Conservation (phyloP, 1,140 invertebrate genomes). For the Habropoda laboriosa region DNA sequence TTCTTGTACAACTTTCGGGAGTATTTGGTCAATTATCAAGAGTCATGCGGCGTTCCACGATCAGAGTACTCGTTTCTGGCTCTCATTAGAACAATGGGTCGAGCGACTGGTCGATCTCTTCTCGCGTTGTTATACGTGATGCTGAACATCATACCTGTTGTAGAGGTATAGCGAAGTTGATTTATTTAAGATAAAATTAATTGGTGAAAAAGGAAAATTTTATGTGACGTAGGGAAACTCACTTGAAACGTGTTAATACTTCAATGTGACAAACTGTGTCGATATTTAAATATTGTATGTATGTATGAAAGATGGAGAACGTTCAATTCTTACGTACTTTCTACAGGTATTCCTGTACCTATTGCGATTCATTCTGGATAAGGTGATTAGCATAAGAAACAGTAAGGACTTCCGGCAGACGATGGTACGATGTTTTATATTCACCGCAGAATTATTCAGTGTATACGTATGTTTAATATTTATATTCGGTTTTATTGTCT, state of each 20-base stretch:
- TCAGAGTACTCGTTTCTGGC: constrained; percentile 72
- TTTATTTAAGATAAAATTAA: no score
- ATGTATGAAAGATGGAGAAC: neutral
- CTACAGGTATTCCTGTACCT: constrained; percentile 76
- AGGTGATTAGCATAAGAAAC: constrained; percentile 69
- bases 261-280: no score
- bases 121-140: constrained; percentile 72
- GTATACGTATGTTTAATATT: constrained; percentile 74
- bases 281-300: constrained; percentile 1
- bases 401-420: constrained; percentile 68
- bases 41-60: constrained; percentile 66
- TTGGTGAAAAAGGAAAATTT: no score
- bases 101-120: constrained; percentile 71
- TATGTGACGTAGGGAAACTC: no score
- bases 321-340: constrained; percentile 50
- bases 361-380: constrained; percentile 74
- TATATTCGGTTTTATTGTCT: constrained; percentile 73
- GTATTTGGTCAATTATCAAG: constrained; percentile 74
- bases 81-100: constrained; percentile 73
- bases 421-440: constrained; percentile 68
- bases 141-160: constrained; percentile 71
- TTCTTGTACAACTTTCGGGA: constrained; percentile 63
- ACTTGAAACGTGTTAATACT: no score
- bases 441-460: constrained; percentile 70
- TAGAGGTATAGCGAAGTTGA: constrained; percentile 65